Evolutionary conservation across 2,797 vertebrate genomes (phyloP), one percentile per base, ranked within the genome.

Genomic region (Galago senegalensis): DNA sequence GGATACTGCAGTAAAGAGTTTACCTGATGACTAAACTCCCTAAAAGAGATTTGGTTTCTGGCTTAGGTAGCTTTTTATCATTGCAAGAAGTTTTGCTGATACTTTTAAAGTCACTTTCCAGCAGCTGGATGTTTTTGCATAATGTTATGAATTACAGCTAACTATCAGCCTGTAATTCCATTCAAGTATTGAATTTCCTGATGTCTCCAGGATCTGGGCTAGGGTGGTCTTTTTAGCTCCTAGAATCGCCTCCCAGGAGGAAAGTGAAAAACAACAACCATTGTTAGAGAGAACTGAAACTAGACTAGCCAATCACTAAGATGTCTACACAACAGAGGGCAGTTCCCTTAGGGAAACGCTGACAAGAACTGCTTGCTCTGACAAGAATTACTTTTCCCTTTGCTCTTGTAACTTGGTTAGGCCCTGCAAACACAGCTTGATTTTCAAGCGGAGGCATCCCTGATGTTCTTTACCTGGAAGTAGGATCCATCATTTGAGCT

Each of bases 101-200:
- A 92, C 27, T 60, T 92, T 96, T 76, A 87, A 95, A 97, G 77
- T 60, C 21, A 87, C 18, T 91, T 89, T 94, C 67, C 27, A 89
- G 29, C 43, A 91, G 37, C 25, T 79, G 20, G 25, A 72, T 72
- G n/a, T 14, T 82, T 94, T 92, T 86, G 81, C 37, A 72, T 94
- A 89, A 91, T 58, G 49, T 43, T 25, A 56, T 46, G 58, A 76
- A 76, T 87, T 93, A 75, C 4, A 67, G 67, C 67, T 87, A 91
- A 70, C 18, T 27, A 88, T 82, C 31, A 97, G 46, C 18, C 29
- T 46, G 21, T 49, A 82, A 94, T 85, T 92, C 29, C 25, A 93
- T 93, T 93, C 31, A 84, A 85, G 61, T 34, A 29, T 11, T 85
- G n/a, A 93, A 87, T 89, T 93, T 77, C 13, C 18, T 82, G 27